Conservation (phyloP, 92 coral and sea anemone genomes). For the Montipora capitata region DNA sequence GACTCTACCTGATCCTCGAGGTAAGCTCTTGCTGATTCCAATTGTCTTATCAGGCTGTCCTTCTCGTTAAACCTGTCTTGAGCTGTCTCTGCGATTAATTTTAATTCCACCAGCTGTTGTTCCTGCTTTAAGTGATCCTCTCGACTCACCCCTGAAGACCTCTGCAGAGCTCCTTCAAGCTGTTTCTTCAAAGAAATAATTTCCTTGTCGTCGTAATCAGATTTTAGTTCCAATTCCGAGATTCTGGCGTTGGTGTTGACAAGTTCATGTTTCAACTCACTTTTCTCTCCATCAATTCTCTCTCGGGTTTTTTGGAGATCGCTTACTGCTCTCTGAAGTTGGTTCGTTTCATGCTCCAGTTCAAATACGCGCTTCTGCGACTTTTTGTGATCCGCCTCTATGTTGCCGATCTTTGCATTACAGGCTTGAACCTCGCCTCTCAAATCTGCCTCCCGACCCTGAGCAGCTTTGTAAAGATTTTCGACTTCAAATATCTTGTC, state of each 20-base stretch:
- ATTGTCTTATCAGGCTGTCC: slow-evolving; percentile 89
- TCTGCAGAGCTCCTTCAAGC: slow-evolving; percentile 80
- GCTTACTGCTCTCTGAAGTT: slow-evolving; percentile 76
- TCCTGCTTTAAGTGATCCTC: slow-evolving; percentile 88
- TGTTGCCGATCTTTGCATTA: slow-evolving; percentile 75
- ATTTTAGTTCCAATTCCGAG: slow-evolving; percentile 87
- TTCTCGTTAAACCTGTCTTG: slow-evolving; percentile 94
- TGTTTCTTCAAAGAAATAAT: slow-evolving; percentile 86
- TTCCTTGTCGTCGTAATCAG: slow-evolving; percentile 87
- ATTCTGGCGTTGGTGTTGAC: slow-evolving; percentile 74
- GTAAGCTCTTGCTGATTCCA: slow-evolving; percentile 80
- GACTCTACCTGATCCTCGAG: slow-evolving; percentile 88
- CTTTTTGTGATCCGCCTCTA: slow-evolving; percentile 84
- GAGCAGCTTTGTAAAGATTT: slow-evolving; percentile 82
- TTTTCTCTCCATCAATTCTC: slow-evolving; percentile 80
- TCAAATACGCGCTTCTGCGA: slow-evolving; percentile 88
- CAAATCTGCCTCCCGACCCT: slow-evolving; percentile 91
- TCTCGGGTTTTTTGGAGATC: slow-evolving; percentile 81
- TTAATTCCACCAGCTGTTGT: slow-evolving; percentile 91
- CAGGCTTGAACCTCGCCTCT: slow-evolving; percentile 89
- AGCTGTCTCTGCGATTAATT: slow-evolving; percentile 82
- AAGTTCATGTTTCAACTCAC: slow-evolving; percentile 79
- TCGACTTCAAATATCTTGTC: slow-evolving; percentile 82
- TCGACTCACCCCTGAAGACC: slow-evolving; percentile 79
- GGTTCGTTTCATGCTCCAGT: slow-evolving; percentile 81